Evolutionary conservation across 2,113 vertebrate genomes (phyloP).

Genomic region (Nibea albiflora): DNA sequence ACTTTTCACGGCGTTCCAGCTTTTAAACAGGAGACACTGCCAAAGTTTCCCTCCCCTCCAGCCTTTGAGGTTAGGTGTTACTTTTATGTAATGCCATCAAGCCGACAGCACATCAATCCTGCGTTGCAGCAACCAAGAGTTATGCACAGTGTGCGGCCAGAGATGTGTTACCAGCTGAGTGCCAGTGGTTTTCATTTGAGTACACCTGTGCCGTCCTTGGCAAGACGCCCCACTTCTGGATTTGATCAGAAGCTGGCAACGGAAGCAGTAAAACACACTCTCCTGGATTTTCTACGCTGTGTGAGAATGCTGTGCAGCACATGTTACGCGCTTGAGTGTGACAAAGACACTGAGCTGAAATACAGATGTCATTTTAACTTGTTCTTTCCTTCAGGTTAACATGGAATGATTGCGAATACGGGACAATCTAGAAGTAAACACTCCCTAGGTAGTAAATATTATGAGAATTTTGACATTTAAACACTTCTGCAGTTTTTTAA

Average conservation of each 20-base stretch:
- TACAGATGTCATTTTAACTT: neutral
- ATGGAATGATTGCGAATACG: too few relatives aligned
- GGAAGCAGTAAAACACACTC: conserved; percentile 13
- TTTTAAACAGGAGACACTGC: neutral
- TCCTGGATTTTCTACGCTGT: conserved; percentile 27
- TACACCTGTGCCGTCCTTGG: conserved; percentile 71
- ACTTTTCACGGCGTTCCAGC: conserved; percentile 13
- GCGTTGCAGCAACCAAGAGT: conserved; percentile 22
- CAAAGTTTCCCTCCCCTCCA: conserved; percentile 19
- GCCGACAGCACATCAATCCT: conserved; percentile 43
- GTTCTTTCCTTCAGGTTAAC: neutral
- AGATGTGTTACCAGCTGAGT: conserved; percentile 23
- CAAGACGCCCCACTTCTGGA: conserved; percentile 33
- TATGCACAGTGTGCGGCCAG: conserved; percentile 6
- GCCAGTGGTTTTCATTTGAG: conserved; percentile 59
- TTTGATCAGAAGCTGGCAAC: conserved; percentile 63
- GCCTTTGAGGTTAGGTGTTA: conserved; percentile 45
- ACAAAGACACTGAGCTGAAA: neutral
- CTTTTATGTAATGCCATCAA: conserved; percentile 49
- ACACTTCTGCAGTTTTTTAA: too few relatives aligned
- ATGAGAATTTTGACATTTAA: neutral
- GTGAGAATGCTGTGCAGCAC: conserved; percentile 11
- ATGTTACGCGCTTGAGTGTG: neutral
- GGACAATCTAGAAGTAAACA: neutral
- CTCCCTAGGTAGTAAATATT: neutral